Evolutionary conservation across 2,797 vertebrate genomes (phyloP).

Genomic region (Carcharodon carcharias): DNA sequence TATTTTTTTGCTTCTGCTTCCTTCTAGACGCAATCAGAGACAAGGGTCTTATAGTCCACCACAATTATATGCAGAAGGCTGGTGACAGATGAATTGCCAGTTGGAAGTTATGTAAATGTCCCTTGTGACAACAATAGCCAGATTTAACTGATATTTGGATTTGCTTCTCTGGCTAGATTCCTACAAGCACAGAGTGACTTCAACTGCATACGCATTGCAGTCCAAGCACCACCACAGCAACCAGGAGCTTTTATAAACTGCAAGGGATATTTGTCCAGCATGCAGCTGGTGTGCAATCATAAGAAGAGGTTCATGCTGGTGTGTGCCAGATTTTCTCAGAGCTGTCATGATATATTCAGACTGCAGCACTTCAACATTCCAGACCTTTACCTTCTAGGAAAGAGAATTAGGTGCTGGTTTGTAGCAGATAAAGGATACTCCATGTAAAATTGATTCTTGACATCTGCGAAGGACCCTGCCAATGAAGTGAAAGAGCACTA

Average conservation of each 20-base stretch:
- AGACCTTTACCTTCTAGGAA: not conserved
- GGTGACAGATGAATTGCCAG: not conserved
- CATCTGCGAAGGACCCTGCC: not conserved
- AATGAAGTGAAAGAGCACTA: not conserved
- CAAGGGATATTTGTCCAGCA: not conserved
- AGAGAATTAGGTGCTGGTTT: not conserved
- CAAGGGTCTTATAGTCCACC: not conserved
- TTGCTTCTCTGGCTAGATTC: not conserved
- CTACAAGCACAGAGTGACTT: not conserved
- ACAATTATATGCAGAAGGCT: not conserved
- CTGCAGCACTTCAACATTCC: not conserved
- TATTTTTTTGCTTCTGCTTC: not conserved
- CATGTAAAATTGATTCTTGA: not conserved
- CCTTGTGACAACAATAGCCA: not conserved
- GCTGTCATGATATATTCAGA: not conserved
- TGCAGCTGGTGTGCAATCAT: not conserved
- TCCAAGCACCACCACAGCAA: not conserved
- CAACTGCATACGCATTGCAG: not conserved
- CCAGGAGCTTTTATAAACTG: not conserved
- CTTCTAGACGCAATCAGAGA: not conserved
- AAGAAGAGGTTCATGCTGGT: not conserved
- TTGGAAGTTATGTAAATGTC: not conserved
- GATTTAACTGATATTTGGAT: not conserved
- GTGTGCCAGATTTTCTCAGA: not conserved
- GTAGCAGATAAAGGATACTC: not conserved